A percentile compares a stretch with the other conserved stretches of the same genome.
phyloP scores from a whole-genome alignment of 2,888 invertebrate genomes.

The Amphipoea oculea region DNA sequence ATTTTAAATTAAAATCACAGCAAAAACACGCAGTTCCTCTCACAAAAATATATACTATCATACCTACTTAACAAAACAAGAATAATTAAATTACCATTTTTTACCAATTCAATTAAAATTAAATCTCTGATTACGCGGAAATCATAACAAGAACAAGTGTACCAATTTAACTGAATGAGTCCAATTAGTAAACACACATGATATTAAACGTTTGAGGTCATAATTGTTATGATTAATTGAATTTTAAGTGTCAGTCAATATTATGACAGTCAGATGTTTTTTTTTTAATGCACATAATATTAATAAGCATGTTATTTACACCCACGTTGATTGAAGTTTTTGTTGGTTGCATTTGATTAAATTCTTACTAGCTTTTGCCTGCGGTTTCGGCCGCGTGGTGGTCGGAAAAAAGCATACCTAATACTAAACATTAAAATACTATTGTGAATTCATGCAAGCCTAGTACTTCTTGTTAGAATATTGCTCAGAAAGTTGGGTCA shows the following conservation, averaged over 20 bases:
- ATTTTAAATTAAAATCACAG: background rate
- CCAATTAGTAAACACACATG: constrained; percentile 31
- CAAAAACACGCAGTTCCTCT: background rate
- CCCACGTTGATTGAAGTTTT: background rate
- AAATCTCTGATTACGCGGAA: constrained; percentile 44
- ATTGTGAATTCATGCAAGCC: no score
- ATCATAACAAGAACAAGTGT: constrained; percentile 27
- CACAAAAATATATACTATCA: background rate
- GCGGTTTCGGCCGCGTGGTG: no score
- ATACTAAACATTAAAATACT: no score
- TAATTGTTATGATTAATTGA: constrained; percentile 46
- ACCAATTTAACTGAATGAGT: constrained; percentile 33
- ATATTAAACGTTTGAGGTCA: constrained; percentile 29
- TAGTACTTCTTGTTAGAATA: no score
- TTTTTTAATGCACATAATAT: background rate
- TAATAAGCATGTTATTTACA: constrained; percentile 6
- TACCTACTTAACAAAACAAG: constrained; percentile 5
- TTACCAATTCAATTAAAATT: constrained; percentile 24
- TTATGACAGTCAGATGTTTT: constrained; percentile 16
- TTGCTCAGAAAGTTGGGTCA: no score
- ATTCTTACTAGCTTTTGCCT: background rate
- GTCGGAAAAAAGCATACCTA: no score
- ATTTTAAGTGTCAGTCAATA: constrained; percentile 24
- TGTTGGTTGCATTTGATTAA: background rate
- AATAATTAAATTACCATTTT: constrained; percentile 30